Evolutionary conservation across 2,113 vertebrate species (phyloP).

Genomic region (Microcebus murinus): DNA sequence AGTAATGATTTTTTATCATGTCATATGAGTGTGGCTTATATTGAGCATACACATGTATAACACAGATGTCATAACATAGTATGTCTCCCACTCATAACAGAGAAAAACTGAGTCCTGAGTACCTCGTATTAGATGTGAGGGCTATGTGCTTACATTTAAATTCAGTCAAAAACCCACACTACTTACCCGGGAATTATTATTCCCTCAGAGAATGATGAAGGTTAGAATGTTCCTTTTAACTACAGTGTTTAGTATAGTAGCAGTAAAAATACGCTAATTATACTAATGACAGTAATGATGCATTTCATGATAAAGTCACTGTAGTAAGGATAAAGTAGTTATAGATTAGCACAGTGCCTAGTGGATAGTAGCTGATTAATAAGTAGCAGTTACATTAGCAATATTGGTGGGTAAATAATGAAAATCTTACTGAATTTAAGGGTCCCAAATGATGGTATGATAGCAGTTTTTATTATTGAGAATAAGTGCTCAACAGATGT

Average conservation of each 20-base stretch:
- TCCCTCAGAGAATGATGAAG: neutral
- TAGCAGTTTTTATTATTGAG: neutral
- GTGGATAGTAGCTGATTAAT: neutral
- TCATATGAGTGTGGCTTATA: neutral
- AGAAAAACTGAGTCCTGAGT: neutral
- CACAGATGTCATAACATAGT: no score
- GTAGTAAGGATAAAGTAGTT: neutral
- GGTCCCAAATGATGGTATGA: no score
- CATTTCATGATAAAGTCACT: neutral
- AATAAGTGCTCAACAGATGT: neutral
- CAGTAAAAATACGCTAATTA: neutral
- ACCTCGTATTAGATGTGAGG: neutral
- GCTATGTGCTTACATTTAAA: neutral
- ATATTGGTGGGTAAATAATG: neutral
- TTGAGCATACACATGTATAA: neutral
- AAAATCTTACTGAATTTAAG: neutral
- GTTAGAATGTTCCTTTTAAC: neutral
- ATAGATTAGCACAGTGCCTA: neutral
- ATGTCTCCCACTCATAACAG: neutral
- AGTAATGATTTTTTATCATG: neutral
- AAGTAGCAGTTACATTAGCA: neutral
- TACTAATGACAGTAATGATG: neutral
- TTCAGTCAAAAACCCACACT: neutral
- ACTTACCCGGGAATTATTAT: neutral
- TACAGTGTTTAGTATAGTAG: neutral